Base-by-base conservation (phyloP, 2,797 vertebrate genomes). In the Falco cherrug region DNA sequence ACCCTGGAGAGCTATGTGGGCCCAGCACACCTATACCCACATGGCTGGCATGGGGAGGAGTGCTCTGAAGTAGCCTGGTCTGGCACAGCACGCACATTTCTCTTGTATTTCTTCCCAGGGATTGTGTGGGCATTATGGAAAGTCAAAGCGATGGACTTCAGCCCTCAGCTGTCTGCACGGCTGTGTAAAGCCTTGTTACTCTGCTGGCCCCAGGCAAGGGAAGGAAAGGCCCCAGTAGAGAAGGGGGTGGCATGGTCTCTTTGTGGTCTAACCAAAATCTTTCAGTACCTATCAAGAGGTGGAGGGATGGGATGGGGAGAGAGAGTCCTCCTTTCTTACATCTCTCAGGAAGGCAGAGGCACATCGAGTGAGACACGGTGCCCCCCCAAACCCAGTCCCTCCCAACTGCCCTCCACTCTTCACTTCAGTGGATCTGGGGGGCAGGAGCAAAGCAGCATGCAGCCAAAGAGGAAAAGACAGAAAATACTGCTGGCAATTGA, bases 321-420 rank as follows among this genome's bases (percentile, higher is more conserved):
- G 28, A 16, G 17, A 37, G 19, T 16, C 69, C 48, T 61, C 5
- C 53, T 24, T 48, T 47, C 39, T 39, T 7, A 33, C 22, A 25
- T 9, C 18, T 37, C 68, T 53, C 15, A 19, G 48, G 56, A 80
- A 61, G 16, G 8, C 61, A 76, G 43, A 70, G 67, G 19, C 60
- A 28, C 11, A 26, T 0, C 0, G 7, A 65, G 35, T 0, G 0
- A n/a, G 61, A 41, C 65, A 13, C 2, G 29, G 2, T 18, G 29
- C 35, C 53, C 37, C 48, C 48, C 16, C 64, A 63, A n/a, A n/a
- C n/a, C 73, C 69, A 28, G 4, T 5, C 56, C 83, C 50, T 54
- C 75, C 73, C 54, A 24, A 0, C 6, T 19, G 35, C 51, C 35
- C 75, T 22, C 56, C 13, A 1, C 43, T 13, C 56, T 41, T 33